Percentiles rank a stretch among this genome's conserved stretches.
Conservation (phyloP, 2,888 invertebrate species). For the Kuschelorhynchus macadamiae region DNA sequence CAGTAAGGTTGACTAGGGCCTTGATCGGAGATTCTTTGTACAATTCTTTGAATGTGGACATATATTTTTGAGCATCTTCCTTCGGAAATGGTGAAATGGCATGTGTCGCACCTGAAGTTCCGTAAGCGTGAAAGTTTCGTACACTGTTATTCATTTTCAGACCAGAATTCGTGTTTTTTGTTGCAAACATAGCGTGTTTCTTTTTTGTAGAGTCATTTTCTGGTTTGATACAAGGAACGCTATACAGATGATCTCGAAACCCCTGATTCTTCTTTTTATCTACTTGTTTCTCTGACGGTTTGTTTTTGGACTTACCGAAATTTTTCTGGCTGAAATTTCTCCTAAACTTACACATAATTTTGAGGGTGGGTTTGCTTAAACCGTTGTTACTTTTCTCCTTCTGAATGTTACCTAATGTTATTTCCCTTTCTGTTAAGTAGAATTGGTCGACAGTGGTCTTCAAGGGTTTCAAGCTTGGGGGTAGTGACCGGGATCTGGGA, state of each 20-base stretch:
- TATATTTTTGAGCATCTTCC: neutral
- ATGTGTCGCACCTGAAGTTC: neutral
- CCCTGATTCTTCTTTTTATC: conserved; percentile 29
- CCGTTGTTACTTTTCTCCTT: neutral
- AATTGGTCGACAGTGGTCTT: neutral
- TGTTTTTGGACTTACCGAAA: conserved; percentile 24
- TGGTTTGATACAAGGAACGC: conserved; percentile 41
- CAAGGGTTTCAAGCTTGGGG: conserved; percentile 27
- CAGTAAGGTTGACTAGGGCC: conserved; percentile 33
- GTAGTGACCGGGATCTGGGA: conserved; percentile 33
- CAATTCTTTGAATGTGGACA: conserved; percentile 10
- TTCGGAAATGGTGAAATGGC: neutral
- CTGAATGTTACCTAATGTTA: too few relatives aligned
- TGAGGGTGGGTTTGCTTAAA: conserved; percentile 24
- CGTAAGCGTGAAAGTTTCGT: conserved; percentile 2
- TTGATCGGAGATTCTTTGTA: conserved; percentile 16
- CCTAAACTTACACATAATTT: conserved; percentile 27
- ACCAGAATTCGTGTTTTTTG: neutral
- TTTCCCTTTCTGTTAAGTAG: too few relatives aligned
- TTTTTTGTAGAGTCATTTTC: conserved; percentile 38
- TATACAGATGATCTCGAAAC: conserved; percentile 37
- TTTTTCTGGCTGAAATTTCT: conserved; percentile 34
- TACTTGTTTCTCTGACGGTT: conserved; percentile 1
- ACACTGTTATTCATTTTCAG: neutral
- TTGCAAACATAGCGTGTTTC: neutral